Conservation (phyloP, 1,140 invertebrate species). For the Babylonia areolata region DNA sequence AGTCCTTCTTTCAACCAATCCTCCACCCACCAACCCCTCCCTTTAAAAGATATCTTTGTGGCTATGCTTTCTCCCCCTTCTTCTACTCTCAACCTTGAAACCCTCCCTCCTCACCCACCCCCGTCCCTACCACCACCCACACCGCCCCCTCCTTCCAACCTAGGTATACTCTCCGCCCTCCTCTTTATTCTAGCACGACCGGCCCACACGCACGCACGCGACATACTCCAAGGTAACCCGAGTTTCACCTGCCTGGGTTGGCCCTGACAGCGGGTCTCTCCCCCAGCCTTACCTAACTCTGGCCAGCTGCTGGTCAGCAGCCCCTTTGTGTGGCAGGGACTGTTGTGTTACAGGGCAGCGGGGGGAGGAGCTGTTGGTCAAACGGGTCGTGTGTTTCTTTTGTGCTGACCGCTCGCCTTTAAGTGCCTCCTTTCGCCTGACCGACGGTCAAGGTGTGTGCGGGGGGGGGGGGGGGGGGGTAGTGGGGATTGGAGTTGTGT, state of each 20-base stretch:
- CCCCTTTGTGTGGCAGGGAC: neutral
- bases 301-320: neutral
- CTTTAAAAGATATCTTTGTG: too few species aligned
- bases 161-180: too few species aligned
- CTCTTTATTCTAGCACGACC: too few species aligned
- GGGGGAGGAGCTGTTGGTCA: neutral
- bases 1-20: too few species aligned
- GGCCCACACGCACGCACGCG: neutral
- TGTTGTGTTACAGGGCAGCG: too few species aligned
- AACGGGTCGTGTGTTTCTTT: neutral
- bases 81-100: too few species aligned
- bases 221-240: neutral
- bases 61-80: too few species aligned
- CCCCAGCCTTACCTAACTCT: neutral
- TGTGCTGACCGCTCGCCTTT: neutral
- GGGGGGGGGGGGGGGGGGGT: neutral
- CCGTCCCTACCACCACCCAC: neutral
- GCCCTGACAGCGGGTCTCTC: neutral
- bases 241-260: neutral
- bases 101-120: neutral
- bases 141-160: neutral
- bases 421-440: constrained; percentile 3
- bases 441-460: neutral
- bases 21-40: too few species aligned
- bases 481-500: neutral